A percentile compares a stretch with the other conserved stretches of the same genome.
phyloP scores from a whole-genome alignment of 2,888 invertebrate species.

The Erebia epiphron region DNA sequence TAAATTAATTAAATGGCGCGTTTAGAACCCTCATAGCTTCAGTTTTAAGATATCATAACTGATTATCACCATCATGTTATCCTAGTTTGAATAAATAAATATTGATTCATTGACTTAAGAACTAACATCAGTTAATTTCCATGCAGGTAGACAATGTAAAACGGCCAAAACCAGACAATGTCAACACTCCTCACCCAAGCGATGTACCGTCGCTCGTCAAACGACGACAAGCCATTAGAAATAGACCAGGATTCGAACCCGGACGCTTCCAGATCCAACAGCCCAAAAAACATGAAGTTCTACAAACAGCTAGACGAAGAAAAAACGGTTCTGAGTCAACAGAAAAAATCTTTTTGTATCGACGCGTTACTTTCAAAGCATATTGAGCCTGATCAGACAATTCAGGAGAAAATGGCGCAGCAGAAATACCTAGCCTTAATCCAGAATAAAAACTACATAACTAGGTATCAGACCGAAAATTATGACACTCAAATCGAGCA shows the following conservation, averaged over 20 bases:
- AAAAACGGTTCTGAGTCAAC: conserved; percentile 66
- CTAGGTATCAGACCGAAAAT: conserved; percentile 67
- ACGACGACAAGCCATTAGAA: conserved; percentile 62
- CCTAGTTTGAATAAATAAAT: too few relatives aligned
- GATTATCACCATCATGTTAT: too few relatives aligned
- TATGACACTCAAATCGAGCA: conserved; percentile 75
- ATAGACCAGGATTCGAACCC: conserved; percentile 68
- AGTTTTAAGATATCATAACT: too few relatives aligned
- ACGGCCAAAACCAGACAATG: conserved; percentile 40
- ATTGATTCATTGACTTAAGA: too few relatives aligned
- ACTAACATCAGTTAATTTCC: conserved; percentile 9
- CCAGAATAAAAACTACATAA: conserved; percentile 72
- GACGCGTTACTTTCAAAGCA: conserved; percentile 91
- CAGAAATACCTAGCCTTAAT: conserved; percentile 70
- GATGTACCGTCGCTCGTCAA: conserved; percentile 63
- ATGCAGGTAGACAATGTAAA: conserved; percentile 44
- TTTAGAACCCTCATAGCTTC: too few relatives aligned
- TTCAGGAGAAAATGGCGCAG: conserved; percentile 65
- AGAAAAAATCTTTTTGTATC: conserved; percentile 93
- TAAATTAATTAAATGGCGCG: too few relatives aligned
- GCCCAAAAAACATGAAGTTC: conserved; percentile 71
- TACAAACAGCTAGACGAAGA: conserved; percentile 61
- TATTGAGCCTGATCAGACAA: conserved; percentile 57
- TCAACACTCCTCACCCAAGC: conserved; percentile 55
- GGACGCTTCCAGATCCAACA: conserved; percentile 64